phyloP scores from a whole-genome alignment of 2,797 vertebrate species.

The Takifugu rubripes region DNA sequence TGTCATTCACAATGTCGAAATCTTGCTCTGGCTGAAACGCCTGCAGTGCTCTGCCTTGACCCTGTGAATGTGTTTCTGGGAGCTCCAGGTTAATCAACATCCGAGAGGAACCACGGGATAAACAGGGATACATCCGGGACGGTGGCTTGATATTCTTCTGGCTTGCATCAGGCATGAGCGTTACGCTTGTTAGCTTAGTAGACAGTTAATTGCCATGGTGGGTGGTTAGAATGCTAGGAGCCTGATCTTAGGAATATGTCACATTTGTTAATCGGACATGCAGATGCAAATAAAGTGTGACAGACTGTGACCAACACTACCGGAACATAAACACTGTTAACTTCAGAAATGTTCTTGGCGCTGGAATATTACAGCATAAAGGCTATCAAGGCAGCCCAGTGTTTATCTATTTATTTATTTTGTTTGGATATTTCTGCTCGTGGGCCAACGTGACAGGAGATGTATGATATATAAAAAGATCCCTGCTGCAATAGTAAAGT shows the following conservation, averaged over 20 bases:
- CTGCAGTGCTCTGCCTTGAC: slow-evolving; percentile 10
- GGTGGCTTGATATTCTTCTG: slow-evolving; percentile 63
- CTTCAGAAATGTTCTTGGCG: slow-evolving; percentile 76
- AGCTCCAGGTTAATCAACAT: slow-evolving; percentile 23
- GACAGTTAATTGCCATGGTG: slow-evolving; percentile 77
- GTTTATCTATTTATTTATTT: slow-evolving; percentile 75
- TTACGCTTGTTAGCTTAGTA: slow-evolving; percentile 75
- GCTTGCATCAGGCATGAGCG: slow-evolving; percentile 76
- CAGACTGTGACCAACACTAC: slow-evolving; percentile 71
- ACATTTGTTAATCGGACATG: slow-evolving; percentile 75
- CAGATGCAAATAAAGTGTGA: slow-evolving; percentile 73
- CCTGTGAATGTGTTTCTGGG: slow-evolving; percentile 3
- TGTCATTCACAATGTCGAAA: no score
- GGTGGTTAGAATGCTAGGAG: slow-evolving; percentile 75
- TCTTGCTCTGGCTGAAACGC: background rate
- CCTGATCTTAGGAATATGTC: slow-evolving; percentile 75
- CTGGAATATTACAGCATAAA: slow-evolving; percentile 62
- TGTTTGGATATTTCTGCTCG: slow-evolving; percentile 67
- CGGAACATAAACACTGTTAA: slow-evolving; percentile 68
- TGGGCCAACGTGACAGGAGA: slow-evolving; percentile 65
- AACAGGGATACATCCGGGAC: slow-evolving; percentile 52
- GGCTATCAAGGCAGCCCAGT: slow-evolving; percentile 69
- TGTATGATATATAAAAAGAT: slow-evolving; percentile 47
- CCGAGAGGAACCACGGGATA: slow-evolving; percentile 43
- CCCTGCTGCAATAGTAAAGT: slow-evolving; percentile 46